A percentile compares a stretch with the other conserved stretches of the same genome.
phyloP scores from a whole-genome alignment of 2,113 vertebrate genomes.

The Pristiophorus japonicus region DNA sequence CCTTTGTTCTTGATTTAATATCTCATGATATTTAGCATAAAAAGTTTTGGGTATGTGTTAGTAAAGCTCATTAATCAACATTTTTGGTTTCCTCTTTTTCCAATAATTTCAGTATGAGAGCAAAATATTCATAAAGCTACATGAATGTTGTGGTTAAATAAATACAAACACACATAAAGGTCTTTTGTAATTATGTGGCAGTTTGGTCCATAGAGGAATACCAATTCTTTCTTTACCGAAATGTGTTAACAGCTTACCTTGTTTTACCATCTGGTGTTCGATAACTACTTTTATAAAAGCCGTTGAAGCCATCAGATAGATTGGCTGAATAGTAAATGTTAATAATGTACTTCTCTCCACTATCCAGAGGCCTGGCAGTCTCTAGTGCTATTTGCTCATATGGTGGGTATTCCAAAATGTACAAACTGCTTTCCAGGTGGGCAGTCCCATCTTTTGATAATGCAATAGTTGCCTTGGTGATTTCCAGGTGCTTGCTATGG shows the following conservation, averaged over 20 bases:
- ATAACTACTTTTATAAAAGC: conserved; percentile 65
- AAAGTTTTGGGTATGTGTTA: neutral
- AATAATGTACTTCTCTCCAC: conserved; percentile 60
- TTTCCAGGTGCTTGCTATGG: conserved; percentile 62
- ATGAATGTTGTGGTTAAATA: neutral
- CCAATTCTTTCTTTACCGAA: neutral
- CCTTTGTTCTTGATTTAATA: neutral
- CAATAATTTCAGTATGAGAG: neutral
- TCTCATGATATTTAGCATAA: neutral
- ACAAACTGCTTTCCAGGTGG: conserved; percentile 52
- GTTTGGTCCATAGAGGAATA: neutral
- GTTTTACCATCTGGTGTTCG: conserved; percentile 54
- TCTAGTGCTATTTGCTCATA: conserved; percentile 65
- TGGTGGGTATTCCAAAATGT: conserved; percentile 60
- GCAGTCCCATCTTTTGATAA: conserved; percentile 49
- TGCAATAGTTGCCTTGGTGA: conserved; percentile 55
- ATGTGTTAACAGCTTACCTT: conserved; percentile 46
- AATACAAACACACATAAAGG: neutral
- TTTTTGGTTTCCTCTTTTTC: neutral
- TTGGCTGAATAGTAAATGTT: conserved; percentile 59
- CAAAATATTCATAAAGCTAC: neutral
- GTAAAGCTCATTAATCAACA: neutral
- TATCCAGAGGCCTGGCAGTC: conserved; percentile 58
- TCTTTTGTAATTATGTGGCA: neutral
- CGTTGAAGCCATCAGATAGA: conserved; percentile 57